Conservation (phyloP, 2,113 vertebrate genomes). For the Oriolus oriolus region DNA sequence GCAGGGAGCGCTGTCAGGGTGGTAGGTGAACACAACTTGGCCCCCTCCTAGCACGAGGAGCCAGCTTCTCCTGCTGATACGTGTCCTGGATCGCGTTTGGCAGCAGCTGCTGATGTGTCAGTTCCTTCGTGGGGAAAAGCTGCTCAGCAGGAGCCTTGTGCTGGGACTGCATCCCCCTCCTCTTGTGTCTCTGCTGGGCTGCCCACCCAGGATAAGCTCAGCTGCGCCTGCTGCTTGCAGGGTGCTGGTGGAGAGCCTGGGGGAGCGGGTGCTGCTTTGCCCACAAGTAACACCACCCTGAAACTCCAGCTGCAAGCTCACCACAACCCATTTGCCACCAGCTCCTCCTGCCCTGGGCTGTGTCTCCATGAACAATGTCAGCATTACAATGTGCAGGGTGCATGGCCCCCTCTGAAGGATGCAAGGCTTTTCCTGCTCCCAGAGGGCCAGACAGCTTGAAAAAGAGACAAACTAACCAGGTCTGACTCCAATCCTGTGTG, state of each 20-base stretch:
- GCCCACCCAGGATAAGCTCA: neutral
- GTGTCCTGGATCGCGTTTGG: accelerated
- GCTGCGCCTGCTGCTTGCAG: accelerated
- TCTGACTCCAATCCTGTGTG: neutral
- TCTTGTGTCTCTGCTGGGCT: neutral
- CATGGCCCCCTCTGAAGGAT: accelerated
- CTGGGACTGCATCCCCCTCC: neutral
- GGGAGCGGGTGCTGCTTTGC: neutral
- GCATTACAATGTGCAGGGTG: accelerated
- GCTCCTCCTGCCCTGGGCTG: neutral
- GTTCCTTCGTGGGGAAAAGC: neutral
- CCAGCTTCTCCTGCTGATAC: neutral
- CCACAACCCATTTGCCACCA: neutral
- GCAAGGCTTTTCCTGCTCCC: neutral
- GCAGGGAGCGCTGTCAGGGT: neutral
- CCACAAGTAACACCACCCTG: neutral
- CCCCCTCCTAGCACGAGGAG: neutral
- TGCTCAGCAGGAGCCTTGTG: neutral
- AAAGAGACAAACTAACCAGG: neutral
- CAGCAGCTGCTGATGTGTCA: neutral
- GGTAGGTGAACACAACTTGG: neutral
- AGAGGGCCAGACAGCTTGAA: neutral
- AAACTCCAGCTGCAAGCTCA: neutral
- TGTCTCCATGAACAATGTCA: accelerated
- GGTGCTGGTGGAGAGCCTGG: neutral